Base-by-base conservation (phyloP, 2,113 vertebrate genomes). In the Hippoglossus stenolepis region DNA sequence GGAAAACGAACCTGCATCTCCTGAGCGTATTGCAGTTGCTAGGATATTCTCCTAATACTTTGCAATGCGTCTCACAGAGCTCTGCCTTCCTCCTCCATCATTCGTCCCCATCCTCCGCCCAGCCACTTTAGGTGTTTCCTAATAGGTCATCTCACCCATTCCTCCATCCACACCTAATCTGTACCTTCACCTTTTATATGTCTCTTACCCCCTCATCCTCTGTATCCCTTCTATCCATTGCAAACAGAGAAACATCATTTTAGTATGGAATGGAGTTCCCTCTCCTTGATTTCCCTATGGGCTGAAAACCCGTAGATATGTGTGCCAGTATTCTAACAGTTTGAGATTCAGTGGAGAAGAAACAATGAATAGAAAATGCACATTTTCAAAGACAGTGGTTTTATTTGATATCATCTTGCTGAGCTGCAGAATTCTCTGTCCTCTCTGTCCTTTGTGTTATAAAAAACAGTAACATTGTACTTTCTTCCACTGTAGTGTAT, bases 251-350 rank as follows among this genome's bases (percentile, higher is more conserved):
- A 73, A 80, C 28, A 77, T 85, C 83, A 86, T 80, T 80, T 57
- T 51, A 21, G 20, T 56, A 56, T 70, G 74, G 74, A 70, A 71
- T 82, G 70, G 71, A 40, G 56, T 71, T 89, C 43, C 73, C 51
- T 47, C 5, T 17, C 65, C 74, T 40, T 90, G 75, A 90, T 86
- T 90, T 87, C 90, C 90, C 85, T 31, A n/a, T 23, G 17, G 79
- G 59, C 62, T 49, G 43, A 70, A 56, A 70, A 85, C 59, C 73
- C 53, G 60, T 49, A 77, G 66, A 63, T 82, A 65, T 70, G 81
- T 82, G 64, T 68, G 49, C 17, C 82, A 59, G 58, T 79, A 89
- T 84, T 74, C 67, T 65, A 88, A 89, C 78, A 72, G 65, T 84
- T 87, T 54, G 18, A 79, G 72, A 24, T 87, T 51, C 47, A 51